phyloP scores from a whole-genome alignment of 2,113 vertebrate genomes.

The Cryptotis parvus region DNA sequence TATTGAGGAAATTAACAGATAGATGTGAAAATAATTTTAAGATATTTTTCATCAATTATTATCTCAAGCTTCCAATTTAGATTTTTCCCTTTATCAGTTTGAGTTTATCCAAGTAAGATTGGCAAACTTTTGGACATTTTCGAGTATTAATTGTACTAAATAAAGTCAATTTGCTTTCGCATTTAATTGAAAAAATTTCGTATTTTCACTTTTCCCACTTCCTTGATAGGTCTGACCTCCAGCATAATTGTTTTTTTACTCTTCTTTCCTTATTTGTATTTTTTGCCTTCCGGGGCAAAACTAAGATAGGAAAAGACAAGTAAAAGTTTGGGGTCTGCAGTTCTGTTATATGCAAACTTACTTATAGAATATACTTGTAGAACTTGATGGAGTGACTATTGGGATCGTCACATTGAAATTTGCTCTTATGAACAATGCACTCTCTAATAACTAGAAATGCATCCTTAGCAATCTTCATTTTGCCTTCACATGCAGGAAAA shows the following conservation, averaged over 20 bases:
- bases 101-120: background rate
- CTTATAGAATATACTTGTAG: background rate
- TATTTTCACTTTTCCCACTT: background rate
- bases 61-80: background rate
- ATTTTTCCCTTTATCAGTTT: background rate
- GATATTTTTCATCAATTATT: background rate
- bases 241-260: background rate
- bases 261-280: background rate
- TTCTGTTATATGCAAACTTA: background rate
- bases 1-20: background rate
- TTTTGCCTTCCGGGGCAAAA: background rate
- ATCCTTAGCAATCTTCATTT: background rate
- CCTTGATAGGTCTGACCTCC: background rate
- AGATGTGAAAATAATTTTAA: background rate
- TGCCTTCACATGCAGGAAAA: rapidly evolving
- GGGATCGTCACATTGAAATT: background rate
- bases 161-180: background rate
- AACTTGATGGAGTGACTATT: background rate
- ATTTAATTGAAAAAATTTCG: background rate
- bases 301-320: background rate
- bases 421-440: background rate
- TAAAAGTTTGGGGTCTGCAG: background rate
- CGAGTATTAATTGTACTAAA: background rate
- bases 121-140: background rate
- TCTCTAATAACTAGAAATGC: background rate